Base-by-base conservation (phyloP, 1,140 invertebrate genomes). In the Drosophila miranda region DNA sequence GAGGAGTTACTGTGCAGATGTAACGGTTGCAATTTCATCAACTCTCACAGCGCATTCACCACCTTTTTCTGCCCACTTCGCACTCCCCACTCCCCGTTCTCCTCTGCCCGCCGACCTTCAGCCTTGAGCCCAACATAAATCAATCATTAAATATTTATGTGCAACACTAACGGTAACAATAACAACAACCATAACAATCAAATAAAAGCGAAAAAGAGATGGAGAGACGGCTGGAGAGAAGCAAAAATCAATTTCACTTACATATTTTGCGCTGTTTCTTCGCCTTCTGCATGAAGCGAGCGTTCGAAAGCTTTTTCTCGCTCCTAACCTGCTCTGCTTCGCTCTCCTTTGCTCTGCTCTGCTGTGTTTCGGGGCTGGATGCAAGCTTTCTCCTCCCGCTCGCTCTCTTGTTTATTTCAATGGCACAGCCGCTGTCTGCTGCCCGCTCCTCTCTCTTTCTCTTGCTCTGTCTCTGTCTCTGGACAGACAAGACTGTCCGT, bases 201-300 rank as follows among this genome's bases (percentile, higher is more conserved):
- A 50, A 28, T 48, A 23, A 55, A 55, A 16, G 49, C 13, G 28
- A 21, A 53, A 34, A 56, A 53, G 34, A 11, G 38, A 26, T 23
- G 38, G 19, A 11, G 16, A 14, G 41, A 42, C 13, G 49, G 2
- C 4, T n/a, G 49, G 30, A 52, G 14, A 44, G n/a, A 42, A 13
- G 41, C 45, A 61, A 84, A 84, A 81, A 86, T 84, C 81, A 86
- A 84, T 80, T 84, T 81, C 60, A 84, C 81, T 86, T 87, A 86
- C 81, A 86, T 86, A 63, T 75, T 86, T 75, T 86, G 64, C 45
- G 77, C 64, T 87, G 77, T 74, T 70, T 77, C 77, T 75, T 86
- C 68, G 70, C 77, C 57, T 77, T 77, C 78, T 73, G 81, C 81
- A 83, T 84, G 69, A 81, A 78, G 81, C 75, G 57, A 48, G 21